Evolutionary conservation across 2,888 invertebrate genomes (phyloP), one percentile per base, ranked within the genome.

Genomic region (Hoplodrina blanda): DNA sequence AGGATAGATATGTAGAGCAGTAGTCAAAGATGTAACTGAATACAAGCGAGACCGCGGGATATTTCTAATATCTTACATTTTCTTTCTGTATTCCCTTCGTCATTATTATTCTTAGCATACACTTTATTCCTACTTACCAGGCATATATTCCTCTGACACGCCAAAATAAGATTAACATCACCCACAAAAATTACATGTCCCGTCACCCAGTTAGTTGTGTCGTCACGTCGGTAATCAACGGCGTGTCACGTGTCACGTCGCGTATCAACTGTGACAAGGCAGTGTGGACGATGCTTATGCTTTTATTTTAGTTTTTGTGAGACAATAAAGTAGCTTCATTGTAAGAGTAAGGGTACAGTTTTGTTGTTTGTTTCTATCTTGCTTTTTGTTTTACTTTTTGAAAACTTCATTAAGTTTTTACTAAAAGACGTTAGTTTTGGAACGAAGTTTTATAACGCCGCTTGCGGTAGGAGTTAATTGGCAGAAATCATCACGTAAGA

Each of bases 151-250:
- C 62, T 62, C 46, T 56, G 69, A 66, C 66, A 66, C 59, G 55
- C 75, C 62, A 68, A 74, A 80, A 82, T 72, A 78, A 85, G 78
- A 84, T 82, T 72, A 85, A 65, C 57, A 83, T 85, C 73, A 64
- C 19, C 53, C 63, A 77, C 73, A 77, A 79, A 81, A 84, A 83
- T 85, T 78, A 84, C 77, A 78, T 69, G 72, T 75, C 69, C 56
- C 62, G 73, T 65, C 85, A 77, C 79, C 81, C 73, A 74, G 79
- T 84, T 79, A 77, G 77, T 74, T 75, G 61, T 69, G 62, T 71
- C 65, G 78, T 83, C 83, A 83, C 84, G 82, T 75, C 55, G 70
- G 83, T 80, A 82, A 85, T 84, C 82, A 85, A 69, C 78, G 46
- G 52, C 73, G 67, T 76, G 83, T 85, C 83, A 76, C 55, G 60